Evolutionary conservation across 2,113 vertebrate species (phyloP).

Genomic region (Pungitius pungitius): DNA sequence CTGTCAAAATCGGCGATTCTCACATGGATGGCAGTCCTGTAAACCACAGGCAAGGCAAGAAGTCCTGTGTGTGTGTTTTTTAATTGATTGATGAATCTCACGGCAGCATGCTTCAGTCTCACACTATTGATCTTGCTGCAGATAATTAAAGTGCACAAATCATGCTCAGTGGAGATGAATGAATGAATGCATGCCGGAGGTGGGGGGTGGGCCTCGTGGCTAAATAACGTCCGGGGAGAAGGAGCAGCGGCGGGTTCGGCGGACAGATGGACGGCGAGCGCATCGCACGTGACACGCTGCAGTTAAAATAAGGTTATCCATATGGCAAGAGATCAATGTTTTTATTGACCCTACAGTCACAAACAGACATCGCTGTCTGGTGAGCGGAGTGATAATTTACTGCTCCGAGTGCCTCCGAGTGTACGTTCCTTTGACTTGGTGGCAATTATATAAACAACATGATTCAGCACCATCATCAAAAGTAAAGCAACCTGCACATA

Average conservation of each 20-base stretch:
- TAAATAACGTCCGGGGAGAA: conserved; percentile 42
- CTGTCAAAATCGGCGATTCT: conserved; percentile 17
- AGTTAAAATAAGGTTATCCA: conserved; percentile 23
- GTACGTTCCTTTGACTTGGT: too few species aligned
- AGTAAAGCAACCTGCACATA: conserved; percentile 13
- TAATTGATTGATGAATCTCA: conserved; percentile 62
- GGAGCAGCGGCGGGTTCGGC: background rate
- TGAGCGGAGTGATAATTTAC: conserved; percentile 39
- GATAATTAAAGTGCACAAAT: conserved; percentile 68
- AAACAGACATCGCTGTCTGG: conserved; percentile 24
- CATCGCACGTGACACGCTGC: conserved; percentile 11
- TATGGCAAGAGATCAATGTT: conserved; percentile 36
- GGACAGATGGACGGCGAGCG: conserved; percentile 13
- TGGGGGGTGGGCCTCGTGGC: conserved; percentile 27
- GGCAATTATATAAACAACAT: too few species aligned
- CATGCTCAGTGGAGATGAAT: conserved; percentile 37
- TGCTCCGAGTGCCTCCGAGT: background rate
- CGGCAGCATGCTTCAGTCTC: conserved; percentile 43
- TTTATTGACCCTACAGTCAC: conserved; percentile 12
- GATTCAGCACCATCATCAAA: conserved; percentile 58
- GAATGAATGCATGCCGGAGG: conserved; percentile 28
- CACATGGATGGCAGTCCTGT: too few species aligned
- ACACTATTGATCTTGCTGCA: conserved; percentile 61
- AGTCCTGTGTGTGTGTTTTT: conserved; percentile 39
- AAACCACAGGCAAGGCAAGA: conserved; percentile 11